A percentile compares a stretch with the other conserved stretches of the same genome.
phyloP scores from a whole-genome alignment of 2,797 vertebrate species.

The Phoeniculus purpureus region DNA sequence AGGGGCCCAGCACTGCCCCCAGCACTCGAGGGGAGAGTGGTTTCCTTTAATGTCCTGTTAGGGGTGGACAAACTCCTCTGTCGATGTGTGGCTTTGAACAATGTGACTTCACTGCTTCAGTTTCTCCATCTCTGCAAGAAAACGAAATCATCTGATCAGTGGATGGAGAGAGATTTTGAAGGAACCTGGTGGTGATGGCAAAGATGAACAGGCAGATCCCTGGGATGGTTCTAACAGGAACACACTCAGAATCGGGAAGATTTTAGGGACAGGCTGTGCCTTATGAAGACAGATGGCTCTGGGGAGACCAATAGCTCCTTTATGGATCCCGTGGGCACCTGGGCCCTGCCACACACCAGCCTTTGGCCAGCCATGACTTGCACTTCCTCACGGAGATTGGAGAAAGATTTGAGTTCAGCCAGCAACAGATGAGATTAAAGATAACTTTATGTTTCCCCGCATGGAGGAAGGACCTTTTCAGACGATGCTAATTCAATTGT shows the following conservation, averaged over 20 bases:
- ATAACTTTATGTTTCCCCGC: background rate
- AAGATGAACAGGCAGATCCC: background rate
- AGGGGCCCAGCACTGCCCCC: no score
- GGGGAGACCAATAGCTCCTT: background rate
- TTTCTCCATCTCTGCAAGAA: background rate
- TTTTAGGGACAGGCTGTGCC: background rate
- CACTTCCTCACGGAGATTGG: background rate
- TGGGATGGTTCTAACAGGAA: background rate
- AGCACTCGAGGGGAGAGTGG: background rate
- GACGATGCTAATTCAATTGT: background rate
- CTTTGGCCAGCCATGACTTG: background rate
- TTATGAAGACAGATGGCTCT: background rate
- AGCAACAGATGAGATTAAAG: constrained; percentile 4
- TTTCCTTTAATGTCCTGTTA: background rate
- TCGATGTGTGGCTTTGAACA: background rate
- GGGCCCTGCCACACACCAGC: background rate
- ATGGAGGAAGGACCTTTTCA: background rate
- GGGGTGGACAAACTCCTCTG: background rate
- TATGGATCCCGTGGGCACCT: rapidly evolving
- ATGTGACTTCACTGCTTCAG: background rate
- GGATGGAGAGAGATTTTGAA: background rate
- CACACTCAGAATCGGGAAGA: background rate
- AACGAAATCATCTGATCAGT: background rate
- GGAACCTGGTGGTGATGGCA: background rate
- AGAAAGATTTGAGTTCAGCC: background rate